Evolutionary conservation across 2,888 invertebrate species (phyloP).

Genomic region (Heliconius ethilla): DNA sequence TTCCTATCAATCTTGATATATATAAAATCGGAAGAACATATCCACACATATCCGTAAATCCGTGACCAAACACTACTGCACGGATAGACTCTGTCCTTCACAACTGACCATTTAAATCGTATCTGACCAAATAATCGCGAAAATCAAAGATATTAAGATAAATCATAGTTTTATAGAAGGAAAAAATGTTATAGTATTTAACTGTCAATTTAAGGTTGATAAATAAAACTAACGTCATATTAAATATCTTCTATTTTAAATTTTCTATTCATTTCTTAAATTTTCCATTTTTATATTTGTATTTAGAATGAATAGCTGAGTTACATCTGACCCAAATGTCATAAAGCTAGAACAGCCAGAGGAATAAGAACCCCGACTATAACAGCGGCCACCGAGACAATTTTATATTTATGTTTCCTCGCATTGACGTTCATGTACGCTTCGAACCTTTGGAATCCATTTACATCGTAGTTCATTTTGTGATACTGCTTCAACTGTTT

Average conservation of each 20-base stretch:
- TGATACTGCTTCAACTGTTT: slow-evolving; percentile 90
- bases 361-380: slow-evolving; percentile 68
- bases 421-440: slow-evolving; percentile 71
- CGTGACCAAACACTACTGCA: too few species aligned
- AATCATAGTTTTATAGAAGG: too few species aligned
- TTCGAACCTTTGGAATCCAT: slow-evolving; percentile 64
- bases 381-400: slow-evolving; percentile 68
- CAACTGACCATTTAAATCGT: too few species aligned
- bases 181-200: not conserved
- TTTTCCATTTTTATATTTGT: not conserved
- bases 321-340: slow-evolving; percentile 37
- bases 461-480: slow-evolving; percentile 65
- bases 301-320: not conserved
- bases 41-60: too few species aligned
- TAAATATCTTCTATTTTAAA: not conserved
- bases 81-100: too few species aligned
- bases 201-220: not conserved
- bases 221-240: not conserved
- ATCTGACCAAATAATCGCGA: too few species aligned
- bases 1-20: too few species aligned
- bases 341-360: slow-evolving; percentile 65
- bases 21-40: too few species aligned
- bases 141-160: too few species aligned
- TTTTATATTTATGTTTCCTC: slow-evolving; percentile 69
- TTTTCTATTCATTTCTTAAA: not conserved